These are phyloP conservation scores for Piezodorus guildinii DNA, from an alignment of 1,140 invertebrate genomes.

Conservation along the genomic window DNA sequence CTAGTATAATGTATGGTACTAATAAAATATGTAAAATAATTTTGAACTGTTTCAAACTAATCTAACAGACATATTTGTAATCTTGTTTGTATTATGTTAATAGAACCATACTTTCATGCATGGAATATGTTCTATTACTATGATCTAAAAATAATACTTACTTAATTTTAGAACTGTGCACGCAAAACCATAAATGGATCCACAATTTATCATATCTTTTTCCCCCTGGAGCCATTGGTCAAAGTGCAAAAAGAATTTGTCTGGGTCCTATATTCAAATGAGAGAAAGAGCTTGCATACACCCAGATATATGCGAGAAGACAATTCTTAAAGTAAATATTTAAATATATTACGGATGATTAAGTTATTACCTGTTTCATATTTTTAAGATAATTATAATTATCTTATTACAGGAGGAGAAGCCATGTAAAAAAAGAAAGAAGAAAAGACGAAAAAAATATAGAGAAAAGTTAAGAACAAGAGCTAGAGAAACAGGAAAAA, in stretches of 20 bases:
- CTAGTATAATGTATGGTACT: no score
- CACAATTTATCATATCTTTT: background rate
- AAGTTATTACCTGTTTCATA: background rate
- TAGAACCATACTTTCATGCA: no score
- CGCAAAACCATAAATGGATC: background rate
- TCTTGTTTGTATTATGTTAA: no score
- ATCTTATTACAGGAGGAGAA: background rate
- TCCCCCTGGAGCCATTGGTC: background rate
- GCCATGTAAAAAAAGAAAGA: background rate
- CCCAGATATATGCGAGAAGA: constrained; percentile 9
- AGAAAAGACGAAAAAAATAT: background rate
- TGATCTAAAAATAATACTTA: no score
- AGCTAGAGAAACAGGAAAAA: background rate
- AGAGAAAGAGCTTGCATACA: constrained; percentile 12
- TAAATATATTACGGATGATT: background rate
- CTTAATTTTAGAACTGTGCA: constrained; percentile 1
- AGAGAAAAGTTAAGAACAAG: background rate
- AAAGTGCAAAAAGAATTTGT: background rate
- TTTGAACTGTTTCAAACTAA: no score
- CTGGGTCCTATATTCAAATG: background rate
- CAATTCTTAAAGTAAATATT: constrained; percentile 12
- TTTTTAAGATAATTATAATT: background rate
- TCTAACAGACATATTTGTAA: no score
- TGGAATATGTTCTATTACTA: no score
- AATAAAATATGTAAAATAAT: no score